Percentiles rank a stretch among this genome's conserved stretches.
These are phyloP conservation scores for Dolichomitus sp. DNA, from an alignment of 2,888 invertebrate species.

Conservation along the genomic window DNA sequence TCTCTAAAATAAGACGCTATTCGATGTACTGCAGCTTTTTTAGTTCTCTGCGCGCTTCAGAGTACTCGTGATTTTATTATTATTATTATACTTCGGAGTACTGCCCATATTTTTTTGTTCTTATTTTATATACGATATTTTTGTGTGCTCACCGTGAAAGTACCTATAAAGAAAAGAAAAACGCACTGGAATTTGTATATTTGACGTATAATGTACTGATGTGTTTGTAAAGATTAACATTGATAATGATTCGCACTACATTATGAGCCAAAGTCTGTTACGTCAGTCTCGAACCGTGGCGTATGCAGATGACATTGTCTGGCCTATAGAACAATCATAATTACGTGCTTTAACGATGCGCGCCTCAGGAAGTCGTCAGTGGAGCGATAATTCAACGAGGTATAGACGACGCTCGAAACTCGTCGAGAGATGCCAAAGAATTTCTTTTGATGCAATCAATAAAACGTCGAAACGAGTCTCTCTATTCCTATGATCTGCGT, in stretches of 20 bases:
- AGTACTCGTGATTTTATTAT: constrained; percentile 7
- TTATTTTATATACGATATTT: constrained; percentile 16
- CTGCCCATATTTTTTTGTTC: constrained; percentile 11
- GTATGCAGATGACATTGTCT: neutral
- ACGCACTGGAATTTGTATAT: constrained; percentile 1
- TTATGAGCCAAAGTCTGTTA: constrained; percentile 10
- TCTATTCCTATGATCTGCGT: constrained; percentile 1
- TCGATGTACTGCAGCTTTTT: neutral
- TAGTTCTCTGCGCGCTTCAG: neutral
- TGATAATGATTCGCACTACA: neutral
- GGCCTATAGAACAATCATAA: neutral
- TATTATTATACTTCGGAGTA: neutral
- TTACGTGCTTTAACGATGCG: neutral
- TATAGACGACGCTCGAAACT: neutral
- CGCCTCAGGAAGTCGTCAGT: constrained; percentile 3
- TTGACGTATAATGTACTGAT: neutral
- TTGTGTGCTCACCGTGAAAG: neutral
- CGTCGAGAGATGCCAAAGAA: constrained; percentile 28
- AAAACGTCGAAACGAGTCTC: constrained; percentile 52
- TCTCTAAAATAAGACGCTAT: neutral
- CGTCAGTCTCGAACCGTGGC: neutral
- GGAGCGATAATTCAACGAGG: neutral
- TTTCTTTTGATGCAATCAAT: constrained; percentile 47
- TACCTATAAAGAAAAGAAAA: neutral
- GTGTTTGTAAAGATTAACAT: neutral